phyloP scores from a whole-genome alignment of 1,140 invertebrate species.

The Caenorhabditis elegans region WBcel235 BX284602.5:5880501-5881000 shows the following conservation, averaged over 20 bases:
- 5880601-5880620: too few species aligned
- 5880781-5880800: not conserved
- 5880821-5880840: not conserved
- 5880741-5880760: not conserved
- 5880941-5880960: not conserved
- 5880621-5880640: too few species aligned
- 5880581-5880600: too few species aligned
- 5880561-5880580: too few species aligned
- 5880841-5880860: slow-evolving; percentile 21
- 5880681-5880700: too few species aligned
- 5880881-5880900: not conserved
- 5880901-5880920: slow-evolving; percentile 22
- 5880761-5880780: not conserved
- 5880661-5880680: too few species aligned
- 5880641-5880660: too few species aligned
- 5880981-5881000: not conserved
- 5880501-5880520: too few species aligned
- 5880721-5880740: not conserved
- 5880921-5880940: not conserved
- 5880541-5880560: too few species aligned
- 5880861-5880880: not conserved
- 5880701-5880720: not conserved
- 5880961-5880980: not conserved
- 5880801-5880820: slow-evolving; percentile 3
- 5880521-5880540: too few species aligned